phyloP scores from a whole-genome alignment of 37 sponge, comb jelly and placozoan species.

The Cliona cf. orientalis region DNA sequence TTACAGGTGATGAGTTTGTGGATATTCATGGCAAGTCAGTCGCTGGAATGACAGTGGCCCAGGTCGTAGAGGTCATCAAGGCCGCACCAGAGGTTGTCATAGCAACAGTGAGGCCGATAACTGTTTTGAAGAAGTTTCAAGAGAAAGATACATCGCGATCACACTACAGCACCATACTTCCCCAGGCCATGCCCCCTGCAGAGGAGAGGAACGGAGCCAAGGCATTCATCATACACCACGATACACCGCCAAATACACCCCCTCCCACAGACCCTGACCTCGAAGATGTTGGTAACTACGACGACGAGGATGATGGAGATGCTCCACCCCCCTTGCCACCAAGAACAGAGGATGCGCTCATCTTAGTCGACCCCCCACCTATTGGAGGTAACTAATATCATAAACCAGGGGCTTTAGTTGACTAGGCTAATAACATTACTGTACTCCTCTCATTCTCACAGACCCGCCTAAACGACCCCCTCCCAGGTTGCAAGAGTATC shows the following conservation, averaged over 20 bases:
- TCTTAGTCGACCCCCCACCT: conserved; percentile 33
- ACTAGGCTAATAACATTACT: neutral
- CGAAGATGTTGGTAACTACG: conserved; percentile 63
- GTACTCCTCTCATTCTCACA: neutral
- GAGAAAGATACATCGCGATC: neutral
- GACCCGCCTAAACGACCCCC: too few species aligned
- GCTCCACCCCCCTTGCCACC: conserved; percentile 48
- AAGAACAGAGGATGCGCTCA: conserved; percentile 56
- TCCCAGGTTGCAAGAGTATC: too few species aligned
- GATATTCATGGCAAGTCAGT: conserved; percentile 72
- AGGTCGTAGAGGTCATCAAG: conserved; percentile 61
- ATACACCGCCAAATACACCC: neutral
- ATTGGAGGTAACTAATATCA: neutral
- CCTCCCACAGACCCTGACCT: neutral
- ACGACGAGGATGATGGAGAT: conserved; percentile 54
- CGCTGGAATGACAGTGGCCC: conserved; percentile 40
- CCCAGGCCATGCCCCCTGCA: neutral
- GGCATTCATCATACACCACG: neutral
- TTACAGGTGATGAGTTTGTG: conserved; percentile 76
- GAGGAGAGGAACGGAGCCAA: neutral
- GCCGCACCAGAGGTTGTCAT: conserved; percentile 63
- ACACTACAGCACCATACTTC: neutral
- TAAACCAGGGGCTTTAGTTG: neutral
- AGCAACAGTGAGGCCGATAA: conserved; percentile 76
- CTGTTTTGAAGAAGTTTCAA: conserved; percentile 23